Percentiles rank a stretch among this genome's conserved stretches.
Conservation (phyloP, 2,113 vertebrate genomes). For the Acinonyx jubatus region DNA sequence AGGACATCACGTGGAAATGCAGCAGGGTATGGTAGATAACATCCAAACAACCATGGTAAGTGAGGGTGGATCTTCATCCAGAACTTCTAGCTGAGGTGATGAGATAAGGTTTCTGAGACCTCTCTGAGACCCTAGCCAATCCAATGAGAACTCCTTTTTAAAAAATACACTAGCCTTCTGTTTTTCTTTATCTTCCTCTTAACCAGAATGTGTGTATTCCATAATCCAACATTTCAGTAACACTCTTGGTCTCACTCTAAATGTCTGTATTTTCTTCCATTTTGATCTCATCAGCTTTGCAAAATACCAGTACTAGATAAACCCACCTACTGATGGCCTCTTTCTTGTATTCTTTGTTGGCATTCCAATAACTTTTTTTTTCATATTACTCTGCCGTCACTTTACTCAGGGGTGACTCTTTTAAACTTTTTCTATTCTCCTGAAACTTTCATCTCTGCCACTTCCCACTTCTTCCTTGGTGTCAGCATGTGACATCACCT, state of each 20-base stretch:
- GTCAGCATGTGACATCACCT: background rate
- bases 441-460: background rate
- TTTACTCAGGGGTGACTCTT: background rate
- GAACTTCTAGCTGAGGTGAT: background rate
- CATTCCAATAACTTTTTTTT: background rate
- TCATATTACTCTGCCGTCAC: background rate
- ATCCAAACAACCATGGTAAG: background rate
- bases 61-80: background rate
- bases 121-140: background rate
- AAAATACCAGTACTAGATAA: background rate
- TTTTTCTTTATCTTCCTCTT: background rate
- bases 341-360: background rate
- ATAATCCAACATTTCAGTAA: background rate
- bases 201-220: background rate
- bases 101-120: background rate
- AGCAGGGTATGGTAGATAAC: fast-evolving
- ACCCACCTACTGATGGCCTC: background rate
- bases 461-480: background rate
- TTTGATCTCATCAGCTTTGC: background rate
- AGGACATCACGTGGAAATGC: background rate
- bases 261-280: background rate
- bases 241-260: background rate
- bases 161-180: background rate
- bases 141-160: background rate
- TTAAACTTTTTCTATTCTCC: background rate